Percentiles rank a stretch among this genome's conserved stretches.
These are phyloP conservation scores for Hyperoodon ampullatus DNA, from an alignment of 2,113 vertebrate genomes.

Conservation along the genomic window DNA sequence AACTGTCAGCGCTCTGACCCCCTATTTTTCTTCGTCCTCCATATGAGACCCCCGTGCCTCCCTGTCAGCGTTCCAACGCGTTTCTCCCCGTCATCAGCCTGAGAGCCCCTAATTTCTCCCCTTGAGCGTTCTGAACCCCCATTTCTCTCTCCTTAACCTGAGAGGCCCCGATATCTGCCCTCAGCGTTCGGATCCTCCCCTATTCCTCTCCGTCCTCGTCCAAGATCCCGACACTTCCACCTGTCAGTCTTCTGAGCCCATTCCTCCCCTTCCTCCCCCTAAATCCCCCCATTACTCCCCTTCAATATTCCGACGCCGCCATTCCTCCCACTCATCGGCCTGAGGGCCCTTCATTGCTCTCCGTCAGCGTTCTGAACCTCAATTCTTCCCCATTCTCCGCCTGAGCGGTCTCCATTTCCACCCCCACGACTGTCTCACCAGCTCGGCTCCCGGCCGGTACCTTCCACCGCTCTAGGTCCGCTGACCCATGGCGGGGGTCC, in stretches of 20 bases:
- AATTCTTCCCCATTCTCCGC: neutral
- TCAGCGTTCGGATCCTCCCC: neutral
- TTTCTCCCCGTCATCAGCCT: neutral
- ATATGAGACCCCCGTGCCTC: accelerated
- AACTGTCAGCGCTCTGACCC: neutral
- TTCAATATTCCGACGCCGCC: constrained; percentile 64
- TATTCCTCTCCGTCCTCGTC: neutral
- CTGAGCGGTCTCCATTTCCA: neutral
- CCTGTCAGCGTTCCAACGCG: neutral
- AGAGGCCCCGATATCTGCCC: neutral
- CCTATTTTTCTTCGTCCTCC: neutral
- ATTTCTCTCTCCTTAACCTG: neutral
- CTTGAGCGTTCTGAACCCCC: neutral
- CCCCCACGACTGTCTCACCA: constrained; percentile 60
- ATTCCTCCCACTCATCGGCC: constrained; percentile 66
- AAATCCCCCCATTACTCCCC: neutral
- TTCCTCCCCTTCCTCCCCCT: neutral
- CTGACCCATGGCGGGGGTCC: constrained; percentile 39
- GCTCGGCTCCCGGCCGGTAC: constrained; percentile 37
- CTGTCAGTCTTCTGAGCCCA: neutral
- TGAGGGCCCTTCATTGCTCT: constrained; percentile 44
- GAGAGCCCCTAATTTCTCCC: neutral
- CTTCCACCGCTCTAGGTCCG: constrained; percentile 48
- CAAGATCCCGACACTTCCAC: neutral
- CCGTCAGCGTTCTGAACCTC: constrained; percentile 8